phyloP scores from a whole-genome alignment of 2,888 invertebrate genomes.

The Napeogenes inachia region DNA sequence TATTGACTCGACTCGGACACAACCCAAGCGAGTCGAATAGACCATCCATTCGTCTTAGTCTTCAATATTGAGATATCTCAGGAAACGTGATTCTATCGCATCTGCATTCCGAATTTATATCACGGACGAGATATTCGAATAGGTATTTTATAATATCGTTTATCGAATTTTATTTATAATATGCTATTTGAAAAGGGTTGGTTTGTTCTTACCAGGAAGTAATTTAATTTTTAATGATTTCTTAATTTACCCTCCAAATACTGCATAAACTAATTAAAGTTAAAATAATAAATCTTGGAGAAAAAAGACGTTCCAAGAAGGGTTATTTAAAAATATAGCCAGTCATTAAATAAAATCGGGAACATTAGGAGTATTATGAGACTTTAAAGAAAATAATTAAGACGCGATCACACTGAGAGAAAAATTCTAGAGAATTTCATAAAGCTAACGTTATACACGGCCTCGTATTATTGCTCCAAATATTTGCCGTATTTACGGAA shows the following conservation, averaged over 20 bases:
- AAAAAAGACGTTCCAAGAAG: neutral
- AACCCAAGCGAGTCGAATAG: constrained; percentile 3
- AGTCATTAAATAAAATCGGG: constrained; percentile 9
- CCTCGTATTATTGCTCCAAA: constrained; percentile 43
- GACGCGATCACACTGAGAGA: constrained; percentile 45
- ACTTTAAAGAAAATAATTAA: constrained; percentile 45
- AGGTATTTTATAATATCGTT: constrained; percentile 8
- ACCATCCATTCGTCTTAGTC: constrained; percentile 28
- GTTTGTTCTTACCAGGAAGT: too few species aligned
- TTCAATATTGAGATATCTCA: constrained; percentile 42
- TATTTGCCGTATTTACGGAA: constrained; percentile 25
- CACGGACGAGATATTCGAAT: constrained; percentile 16
- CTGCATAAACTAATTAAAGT: too few species aligned
- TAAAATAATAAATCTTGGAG: neutral
- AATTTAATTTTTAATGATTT: too few species aligned
- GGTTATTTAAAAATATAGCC: constrained; percentile 8
- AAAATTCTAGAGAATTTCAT: constrained; percentile 54
- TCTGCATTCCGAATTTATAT: constrained; percentile 28
- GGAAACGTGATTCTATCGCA: constrained; percentile 36
- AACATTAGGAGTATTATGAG: constrained; percentile 29
- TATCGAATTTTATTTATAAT: constrained; percentile 1
- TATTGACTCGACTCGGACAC: constrained; percentile 14
- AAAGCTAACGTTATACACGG: constrained; percentile 51
- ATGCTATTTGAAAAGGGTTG: neutral
- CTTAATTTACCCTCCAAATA: too few species aligned